phyloP scores from a whole-genome alignment of 2,797 vertebrate genomes.

The Myotis vivesi region DNA sequence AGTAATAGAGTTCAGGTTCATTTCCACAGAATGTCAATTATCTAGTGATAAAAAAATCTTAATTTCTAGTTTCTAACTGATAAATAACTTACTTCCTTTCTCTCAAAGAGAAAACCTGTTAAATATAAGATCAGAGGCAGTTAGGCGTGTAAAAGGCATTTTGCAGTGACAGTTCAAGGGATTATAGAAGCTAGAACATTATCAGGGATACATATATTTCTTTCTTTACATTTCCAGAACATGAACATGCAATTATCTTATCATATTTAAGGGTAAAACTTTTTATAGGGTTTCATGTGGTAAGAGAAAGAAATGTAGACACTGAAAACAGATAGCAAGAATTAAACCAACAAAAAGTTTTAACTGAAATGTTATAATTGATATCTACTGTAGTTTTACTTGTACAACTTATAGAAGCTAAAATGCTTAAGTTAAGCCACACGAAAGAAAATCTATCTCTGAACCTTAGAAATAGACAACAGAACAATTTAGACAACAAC shows the following conservation, averaged over 20 bases:
- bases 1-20: neutral
- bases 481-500: neutral
- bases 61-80: too few relatives aligned
- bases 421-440: conserved; percentile 26
- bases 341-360: neutral
- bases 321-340: conserved; percentile 15
- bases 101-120: neutral
- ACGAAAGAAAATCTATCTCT: conserved; percentile 32
- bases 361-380: neutral
- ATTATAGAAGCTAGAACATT: neutral
- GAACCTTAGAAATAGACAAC: neutral
- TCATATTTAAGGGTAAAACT: neutral
- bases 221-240: conserved; percentile 41
- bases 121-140: neutral
- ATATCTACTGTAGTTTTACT: conserved; percentile 25
- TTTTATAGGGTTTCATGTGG: neutral
- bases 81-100: conserved; percentile 1
- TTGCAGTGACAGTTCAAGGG: neutral
- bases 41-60: too few relatives aligned
- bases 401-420: neutral
- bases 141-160: neutral
- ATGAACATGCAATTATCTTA: neutral
- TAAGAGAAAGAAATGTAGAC: conserved; percentile 5
- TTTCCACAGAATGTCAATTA: conserved; percentile 12
- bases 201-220: neutral